Base-by-base conservation (phyloP, 2,888 invertebrate genomes). In the Drosophila fungiperda region DNA sequence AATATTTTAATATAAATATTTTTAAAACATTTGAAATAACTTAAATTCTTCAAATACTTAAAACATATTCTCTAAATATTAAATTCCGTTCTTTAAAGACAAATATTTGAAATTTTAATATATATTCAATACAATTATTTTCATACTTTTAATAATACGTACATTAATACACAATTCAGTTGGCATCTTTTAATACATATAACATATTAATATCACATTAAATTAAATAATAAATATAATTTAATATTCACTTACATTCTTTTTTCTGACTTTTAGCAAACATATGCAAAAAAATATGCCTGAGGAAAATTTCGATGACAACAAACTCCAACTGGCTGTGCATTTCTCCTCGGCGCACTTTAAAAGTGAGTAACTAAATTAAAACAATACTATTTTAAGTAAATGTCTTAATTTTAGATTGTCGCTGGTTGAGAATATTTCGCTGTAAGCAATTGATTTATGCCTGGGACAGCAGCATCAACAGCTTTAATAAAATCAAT, bases 381-480 rank as follows among this genome's bases (percentile, higher is more conserved):
- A 20, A 40, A 15, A 29, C 15, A 40, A 8, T 29, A 23, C 7
- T 0, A 49, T n/a, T 38, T 26, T n/a, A 29, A 42, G 15, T 36
- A 5, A 61, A 23, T 17, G 40, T 15, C 23, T 50, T 26, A 35
- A 5, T 4, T 52, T 17, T 83, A 96, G 95, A 93, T 63, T 94
- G 95, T 36, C 94, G 94, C 58, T 94, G 94, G 54, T 94, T 95
- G 62, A 94, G 96, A 3, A 94, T 95, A 78, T 97, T 98, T 93
- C 95, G 94, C 0, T 97, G 97, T 91, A 98, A 98, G 92, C 98
- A 98, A 91, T 94, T 97, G 72, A 95, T 95, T 0, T 96, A 98
- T 84, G 94, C 98, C 26, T 98, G 98, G 97, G 96, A 97, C 90
- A 92, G 93, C 0, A 94, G 94, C 36, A 94, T 94, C 32, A 94